Evolutionary conservation across 2,888 invertebrate species (phyloP).

Genomic region (Cistogaster globosa): DNA sequence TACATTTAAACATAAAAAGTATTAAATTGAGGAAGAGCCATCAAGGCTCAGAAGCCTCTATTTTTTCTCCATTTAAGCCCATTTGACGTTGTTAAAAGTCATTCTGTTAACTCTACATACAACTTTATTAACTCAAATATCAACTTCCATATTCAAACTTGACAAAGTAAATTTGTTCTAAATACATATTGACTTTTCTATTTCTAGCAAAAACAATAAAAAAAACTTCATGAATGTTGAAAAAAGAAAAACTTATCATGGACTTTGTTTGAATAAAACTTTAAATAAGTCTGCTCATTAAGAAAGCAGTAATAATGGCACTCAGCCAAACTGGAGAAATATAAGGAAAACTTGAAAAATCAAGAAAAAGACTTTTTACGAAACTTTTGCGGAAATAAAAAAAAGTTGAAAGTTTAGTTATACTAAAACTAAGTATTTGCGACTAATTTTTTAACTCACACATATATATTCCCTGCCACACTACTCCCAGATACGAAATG

Average conservation of each 20-base stretch:
- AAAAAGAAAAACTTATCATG: slow-evolving; percentile 6
- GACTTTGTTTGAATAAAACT: slow-evolving; percentile 49
- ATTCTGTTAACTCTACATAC: too few relatives aligned
- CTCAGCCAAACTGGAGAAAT: slow-evolving; percentile 2
- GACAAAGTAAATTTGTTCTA: slow-evolving; percentile 9
- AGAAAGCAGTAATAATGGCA: slow-evolving; percentile 49
- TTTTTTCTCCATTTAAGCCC: too few relatives aligned
- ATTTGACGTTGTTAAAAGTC: too few relatives aligned
- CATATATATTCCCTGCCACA: too few relatives aligned
- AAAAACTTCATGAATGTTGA: not conserved
- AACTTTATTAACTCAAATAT: slow-evolving; percentile 20
- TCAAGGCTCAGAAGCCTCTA: too few relatives aligned
- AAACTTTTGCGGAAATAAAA: slow-evolving; percentile 57
- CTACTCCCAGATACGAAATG: too few relatives aligned
- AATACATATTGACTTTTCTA: not conserved
- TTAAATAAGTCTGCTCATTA: slow-evolving; percentile 66
- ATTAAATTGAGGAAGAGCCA: too few relatives aligned
- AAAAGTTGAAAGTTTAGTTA: slow-evolving; percentile 51
- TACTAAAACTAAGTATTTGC: too few relatives aligned
- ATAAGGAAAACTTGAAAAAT: not conserved
- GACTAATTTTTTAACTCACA: too few relatives aligned
- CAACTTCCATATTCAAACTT: slow-evolving; percentile 5
- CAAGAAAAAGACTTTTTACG: slow-evolving; percentile 21
- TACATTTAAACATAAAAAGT: too few relatives aligned
- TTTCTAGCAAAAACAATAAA: too few relatives aligned